Percentiles rank a stretch among this genome's conserved stretches.
phyloP scores from a whole-genome alignment of 2,888 invertebrate species.

The Gastrophysa polygoni region DNA sequence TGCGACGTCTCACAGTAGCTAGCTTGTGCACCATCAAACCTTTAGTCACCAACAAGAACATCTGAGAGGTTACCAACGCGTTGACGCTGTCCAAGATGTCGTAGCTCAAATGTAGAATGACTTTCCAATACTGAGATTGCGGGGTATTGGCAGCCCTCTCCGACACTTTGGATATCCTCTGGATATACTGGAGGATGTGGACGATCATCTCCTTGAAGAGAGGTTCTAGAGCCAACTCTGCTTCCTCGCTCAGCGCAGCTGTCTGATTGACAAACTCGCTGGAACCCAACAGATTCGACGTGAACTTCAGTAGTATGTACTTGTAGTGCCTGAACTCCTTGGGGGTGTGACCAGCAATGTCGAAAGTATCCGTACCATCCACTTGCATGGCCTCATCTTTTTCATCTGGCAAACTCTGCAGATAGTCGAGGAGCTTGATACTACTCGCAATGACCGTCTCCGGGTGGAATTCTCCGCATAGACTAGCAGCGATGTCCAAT shows the following conservation, averaged over 20 bases:
- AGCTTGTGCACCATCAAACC: conserved; percentile 75
- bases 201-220: conserved; percentile 74
- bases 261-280: conserved; percentile 72
- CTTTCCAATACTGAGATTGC: conserved; percentile 80
- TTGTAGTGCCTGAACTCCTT: conserved; percentile 86
- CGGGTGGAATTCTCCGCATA: conserved; percentile 71
- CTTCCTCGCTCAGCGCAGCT: conserved; percentile 60
- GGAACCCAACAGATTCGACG: conserved; percentile 72
- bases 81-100: conserved; percentile 83
- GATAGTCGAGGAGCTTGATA: conserved; percentile 69
- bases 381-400: conserved; percentile 61
- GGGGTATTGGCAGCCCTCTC: conserved; percentile 66
- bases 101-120: conserved; percentile 77
- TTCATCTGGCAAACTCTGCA: conserved; percentile 71
- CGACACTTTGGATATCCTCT: conserved; percentile 66
- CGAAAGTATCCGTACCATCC: conserved; percentile 64
- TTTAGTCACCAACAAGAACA: conserved; percentile 80
- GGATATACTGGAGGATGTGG: conserved; percentile 70
- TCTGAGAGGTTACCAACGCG: conserved; percentile 75
- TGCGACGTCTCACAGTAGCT: conserved; percentile 75
- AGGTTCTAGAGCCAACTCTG: conserved; percentile 63
- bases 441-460: conserved; percentile 68
- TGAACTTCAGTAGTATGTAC: conserved; percentile 77
- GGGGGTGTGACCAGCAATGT: conserved; percentile 63
- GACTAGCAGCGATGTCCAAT: conserved; percentile 70